Conservation (phyloP, 2,888 invertebrate genomes). For the Lapara coniferarum region DNA sequence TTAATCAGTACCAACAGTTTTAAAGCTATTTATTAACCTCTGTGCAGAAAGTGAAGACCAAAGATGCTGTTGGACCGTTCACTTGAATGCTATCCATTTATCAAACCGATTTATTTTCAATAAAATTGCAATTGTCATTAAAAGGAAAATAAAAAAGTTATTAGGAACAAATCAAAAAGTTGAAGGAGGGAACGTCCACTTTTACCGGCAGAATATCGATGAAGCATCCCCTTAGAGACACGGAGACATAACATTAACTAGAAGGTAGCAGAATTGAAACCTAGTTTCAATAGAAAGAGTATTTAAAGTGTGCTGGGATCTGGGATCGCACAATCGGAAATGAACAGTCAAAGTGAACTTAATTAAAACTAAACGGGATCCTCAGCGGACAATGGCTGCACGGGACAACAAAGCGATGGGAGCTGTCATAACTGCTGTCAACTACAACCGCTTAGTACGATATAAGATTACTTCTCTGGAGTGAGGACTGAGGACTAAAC, state of each 20-base stretch:
- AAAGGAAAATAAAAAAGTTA: not conserved
- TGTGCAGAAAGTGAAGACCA: not conserved
- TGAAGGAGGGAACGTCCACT: constrained; percentile 5
- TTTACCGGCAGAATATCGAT: constrained; percentile 31
- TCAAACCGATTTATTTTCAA: not conserved
- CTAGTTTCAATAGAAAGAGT: constrained; percentile 55
- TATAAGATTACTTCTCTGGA: constrained; percentile 55
- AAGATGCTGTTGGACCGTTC: not conserved
- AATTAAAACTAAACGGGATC: constrained; percentile 73
- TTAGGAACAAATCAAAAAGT: not conserved
- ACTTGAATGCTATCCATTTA: not conserved
- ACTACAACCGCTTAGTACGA: constrained; percentile 58
- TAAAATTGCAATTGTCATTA: no score
- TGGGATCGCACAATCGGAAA: constrained; percentile 57
- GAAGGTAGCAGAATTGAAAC: constrained; percentile 60
- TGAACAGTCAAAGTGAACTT: constrained; percentile 67
- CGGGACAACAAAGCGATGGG: constrained; percentile 65
- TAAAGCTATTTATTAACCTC: constrained; percentile 20
- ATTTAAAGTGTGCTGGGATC: constrained; percentile 49
- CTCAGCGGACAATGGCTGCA: constrained; percentile 60
- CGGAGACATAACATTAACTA: constrained; percentile 51
- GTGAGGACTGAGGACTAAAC: constrained; percentile 18
- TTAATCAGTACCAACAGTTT: constrained; percentile 59
- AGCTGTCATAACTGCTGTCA: constrained; percentile 66
- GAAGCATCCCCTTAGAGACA: constrained; percentile 54